Evolutionary conservation across 2,888 invertebrate genomes (phyloP).

Genomic region (Ecdyonurus torrentis): DNA sequence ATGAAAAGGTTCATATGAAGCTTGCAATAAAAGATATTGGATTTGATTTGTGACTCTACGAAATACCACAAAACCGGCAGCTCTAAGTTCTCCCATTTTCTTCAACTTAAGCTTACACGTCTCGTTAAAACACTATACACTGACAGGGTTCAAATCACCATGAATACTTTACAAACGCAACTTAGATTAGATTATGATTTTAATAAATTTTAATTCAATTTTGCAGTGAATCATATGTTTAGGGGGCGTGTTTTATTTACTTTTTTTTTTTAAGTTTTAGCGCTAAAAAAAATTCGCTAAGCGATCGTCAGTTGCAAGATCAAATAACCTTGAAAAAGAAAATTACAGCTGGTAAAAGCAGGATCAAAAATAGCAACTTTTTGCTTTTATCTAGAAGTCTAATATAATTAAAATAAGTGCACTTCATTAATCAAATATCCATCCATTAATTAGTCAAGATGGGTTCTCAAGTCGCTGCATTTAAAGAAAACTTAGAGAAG

Average conservation of each 20-base stretch:
- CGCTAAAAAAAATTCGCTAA: not conserved
- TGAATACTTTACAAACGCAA: too few relatives aligned
- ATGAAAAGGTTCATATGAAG: constrained; percentile 71
- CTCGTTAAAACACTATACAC: too few relatives aligned
- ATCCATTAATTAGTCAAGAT: constrained; percentile 17
- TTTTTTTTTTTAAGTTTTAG: not conserved
- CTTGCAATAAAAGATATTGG: constrained; percentile 67
- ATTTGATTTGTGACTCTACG: constrained; percentile 41
- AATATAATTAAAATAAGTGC: not conserved
- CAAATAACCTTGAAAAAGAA: not conserved
- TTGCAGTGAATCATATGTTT: not conserved
- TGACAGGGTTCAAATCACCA: too few relatives aligned
- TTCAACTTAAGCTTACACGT: too few relatives aligned
- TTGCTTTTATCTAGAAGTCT: not conserved
- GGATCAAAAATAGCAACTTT: not conserved
- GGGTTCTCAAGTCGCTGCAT: constrained; percentile 31
- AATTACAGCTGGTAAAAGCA: not conserved
- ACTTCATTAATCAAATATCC: too few relatives aligned
- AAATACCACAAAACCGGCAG: constrained; percentile 77
- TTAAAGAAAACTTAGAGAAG: constrained; percentile 41
- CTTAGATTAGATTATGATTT: too few relatives aligned
- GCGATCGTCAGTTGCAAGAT: not conserved
- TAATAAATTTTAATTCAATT: too few relatives aligned
- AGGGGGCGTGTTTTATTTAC: not conserved
- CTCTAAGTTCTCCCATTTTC: constrained; percentile 25